Conservation (phyloP, 2,888 invertebrate species). For the Acronicta psi region DNA sequence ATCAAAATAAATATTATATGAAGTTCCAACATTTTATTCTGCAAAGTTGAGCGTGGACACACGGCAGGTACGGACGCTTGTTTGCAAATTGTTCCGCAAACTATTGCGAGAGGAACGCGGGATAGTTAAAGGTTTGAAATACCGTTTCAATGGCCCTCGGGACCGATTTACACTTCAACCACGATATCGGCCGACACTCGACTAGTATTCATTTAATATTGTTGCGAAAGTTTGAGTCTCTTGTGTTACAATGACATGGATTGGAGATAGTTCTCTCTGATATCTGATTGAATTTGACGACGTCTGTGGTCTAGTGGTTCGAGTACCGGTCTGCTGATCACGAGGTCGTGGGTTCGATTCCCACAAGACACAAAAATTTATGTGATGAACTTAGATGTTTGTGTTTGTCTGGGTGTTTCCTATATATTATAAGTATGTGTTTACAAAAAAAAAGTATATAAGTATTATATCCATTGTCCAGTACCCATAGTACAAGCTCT, state of each 20-base stretch:
- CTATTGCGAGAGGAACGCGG: conserved; percentile 59
- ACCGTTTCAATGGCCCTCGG: conserved; percentile 5
- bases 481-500: no score
- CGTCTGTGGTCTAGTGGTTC: no score
- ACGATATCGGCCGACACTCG: background rate
- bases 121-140: conserved; percentile 28
- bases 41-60: conserved; percentile 11
- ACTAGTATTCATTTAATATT: conserved; percentile 12
- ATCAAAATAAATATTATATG: conserved; percentile 13
- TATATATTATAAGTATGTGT: no score
- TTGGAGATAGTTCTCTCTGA: no score
- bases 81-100: conserved; percentile 72
- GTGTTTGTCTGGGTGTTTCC: no score
- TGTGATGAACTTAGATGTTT: no score
- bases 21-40: conserved; percentile 20
- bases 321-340: no score
- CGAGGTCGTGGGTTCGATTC: no score
- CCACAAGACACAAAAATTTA: no score
- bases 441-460: no score
- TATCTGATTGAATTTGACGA: no score
- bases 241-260: background rate
- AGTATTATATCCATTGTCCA: no score
- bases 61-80: conserved; percentile 37
- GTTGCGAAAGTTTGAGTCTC: background rate
- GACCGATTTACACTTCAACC: conserved; percentile 22